phyloP scores from a whole-genome alignment of 2,113 vertebrate genomes.

The Tympanuchus pallidicinctus region DNA sequence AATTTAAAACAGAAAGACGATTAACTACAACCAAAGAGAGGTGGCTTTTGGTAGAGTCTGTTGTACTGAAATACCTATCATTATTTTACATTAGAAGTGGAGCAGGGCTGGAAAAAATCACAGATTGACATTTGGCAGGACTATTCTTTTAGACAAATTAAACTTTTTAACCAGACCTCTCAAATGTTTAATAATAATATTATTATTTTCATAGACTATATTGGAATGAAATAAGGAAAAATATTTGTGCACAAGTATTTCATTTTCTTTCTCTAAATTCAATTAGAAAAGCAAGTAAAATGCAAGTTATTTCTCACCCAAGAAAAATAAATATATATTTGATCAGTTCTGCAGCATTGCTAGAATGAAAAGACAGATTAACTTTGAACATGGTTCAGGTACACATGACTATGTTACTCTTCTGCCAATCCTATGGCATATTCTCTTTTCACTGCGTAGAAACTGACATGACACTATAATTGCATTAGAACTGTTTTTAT shows the following conservation, averaged over 20 bases:
- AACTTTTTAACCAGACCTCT: background rate
- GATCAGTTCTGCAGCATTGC: accelerated
- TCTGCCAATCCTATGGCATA: background rate
- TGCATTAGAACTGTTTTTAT: background rate
- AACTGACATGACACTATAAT: background rate
- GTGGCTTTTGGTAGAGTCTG: background rate
- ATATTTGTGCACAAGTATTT: background rate
- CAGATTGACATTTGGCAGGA: background rate
- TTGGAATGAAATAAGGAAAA: background rate
- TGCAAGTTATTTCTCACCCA: background rate
- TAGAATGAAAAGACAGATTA: accelerated
- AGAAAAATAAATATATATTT: background rate
- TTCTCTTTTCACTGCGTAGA: background rate
- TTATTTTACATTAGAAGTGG: background rate
- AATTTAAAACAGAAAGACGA: background rate
- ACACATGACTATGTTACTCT: background rate
- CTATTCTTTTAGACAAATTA: background rate
- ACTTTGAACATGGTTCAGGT: accelerated
- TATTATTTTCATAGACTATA: background rate
- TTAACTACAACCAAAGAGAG: background rate
- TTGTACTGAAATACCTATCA: background rate
- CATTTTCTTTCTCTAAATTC: background rate
- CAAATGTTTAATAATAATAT: background rate
- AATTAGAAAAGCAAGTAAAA: background rate
- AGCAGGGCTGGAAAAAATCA: background rate